Conservation (phyloP, 1,140 invertebrate species). For the Periplaneta americana region DNA sequence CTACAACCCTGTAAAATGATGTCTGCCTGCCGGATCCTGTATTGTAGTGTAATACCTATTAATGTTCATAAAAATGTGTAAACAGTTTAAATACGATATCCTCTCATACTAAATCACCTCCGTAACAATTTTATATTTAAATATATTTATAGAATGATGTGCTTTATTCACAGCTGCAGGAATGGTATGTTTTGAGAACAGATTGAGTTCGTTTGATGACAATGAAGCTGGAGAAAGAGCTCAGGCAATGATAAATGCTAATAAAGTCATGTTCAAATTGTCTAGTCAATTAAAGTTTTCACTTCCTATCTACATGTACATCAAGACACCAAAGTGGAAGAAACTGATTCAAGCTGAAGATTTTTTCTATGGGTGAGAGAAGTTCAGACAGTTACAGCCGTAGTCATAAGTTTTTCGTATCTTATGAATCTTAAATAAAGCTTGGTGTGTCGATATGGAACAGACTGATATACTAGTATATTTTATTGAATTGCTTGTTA, state of each 20-base stretch:
- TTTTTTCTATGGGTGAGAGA: constrained; percentile 33
- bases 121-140: background rate
- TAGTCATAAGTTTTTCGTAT: no score
- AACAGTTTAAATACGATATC: background rate
- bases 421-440: no score
- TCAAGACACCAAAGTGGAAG: constrained; percentile 34
- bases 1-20: no score
- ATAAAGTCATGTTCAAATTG: constrained; percentile 38
- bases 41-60: no score
- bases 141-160: constrained; percentile 29
- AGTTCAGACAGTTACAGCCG: no score
- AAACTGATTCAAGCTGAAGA: constrained; percentile 38
- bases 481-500: no score
- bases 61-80: no score
- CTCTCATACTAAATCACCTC: background rate
- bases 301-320: constrained; percentile 39
- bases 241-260: constrained; percentile 37
- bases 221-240: constrained; percentile 26
- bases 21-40: no score
- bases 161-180: constrained; percentile 43
- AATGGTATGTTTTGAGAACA: constrained; percentile 42
- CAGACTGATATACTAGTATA: no score
- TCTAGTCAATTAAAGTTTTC: constrained; percentile 39
- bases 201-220: constrained; percentile 38
- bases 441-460: no score